Base-by-base conservation (phyloP, 35 echinoderm and acorn worm species). In the Chiridota heheva region DNA sequence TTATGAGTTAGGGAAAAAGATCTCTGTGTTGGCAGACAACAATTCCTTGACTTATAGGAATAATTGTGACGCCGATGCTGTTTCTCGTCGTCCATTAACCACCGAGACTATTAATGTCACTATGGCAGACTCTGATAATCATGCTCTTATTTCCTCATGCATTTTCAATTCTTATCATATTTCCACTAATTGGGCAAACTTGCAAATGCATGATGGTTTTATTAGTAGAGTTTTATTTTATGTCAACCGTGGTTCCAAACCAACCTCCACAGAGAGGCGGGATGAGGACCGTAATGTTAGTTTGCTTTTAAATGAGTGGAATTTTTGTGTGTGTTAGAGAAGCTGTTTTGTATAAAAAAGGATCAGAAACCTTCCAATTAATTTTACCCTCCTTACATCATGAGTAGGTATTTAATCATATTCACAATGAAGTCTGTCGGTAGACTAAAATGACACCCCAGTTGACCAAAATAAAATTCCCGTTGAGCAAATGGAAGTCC, bases 11-110 rank as follows among this genome's bases (percentile, higher is more conserved):
- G 86, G 86, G 0, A 82, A 81, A 12, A 0, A 59, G n/a, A 44
- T 88, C 29, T 66, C 45, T 28, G 75, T 60, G 20, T 40, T 69
- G 22, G 68, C 51, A 38, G 74, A 89, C 46, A 89, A 60, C 43
- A 82, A 89, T 49, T 78, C 86, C 32, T 43, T 89, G 2, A 63
- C 63, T 32, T 89, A 89, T 5, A 72, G 56, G 42, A 63, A 32
- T 27, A 90, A 90, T 42, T 35, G 51, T 28, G 60, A 84, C 44
- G 70, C 69, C 33, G 70, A 85, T 32, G 82, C 42, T 1, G 25
- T 74, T 6, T 76, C 67, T 18, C 0, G 51, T 5, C 66, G 30
- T 7, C 33, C 69, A 15, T 42, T 41, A 0, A 37, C 32, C 4
- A 2, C 40, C 42, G 4, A 41, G 2, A 40, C 28, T 51, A 49